A percentile compares a stretch with the other conserved stretches of the same genome.
phyloP scores from a whole-genome alignment of 2,797 vertebrate genomes.

The Arnoldichthys spilopterus region DNA sequence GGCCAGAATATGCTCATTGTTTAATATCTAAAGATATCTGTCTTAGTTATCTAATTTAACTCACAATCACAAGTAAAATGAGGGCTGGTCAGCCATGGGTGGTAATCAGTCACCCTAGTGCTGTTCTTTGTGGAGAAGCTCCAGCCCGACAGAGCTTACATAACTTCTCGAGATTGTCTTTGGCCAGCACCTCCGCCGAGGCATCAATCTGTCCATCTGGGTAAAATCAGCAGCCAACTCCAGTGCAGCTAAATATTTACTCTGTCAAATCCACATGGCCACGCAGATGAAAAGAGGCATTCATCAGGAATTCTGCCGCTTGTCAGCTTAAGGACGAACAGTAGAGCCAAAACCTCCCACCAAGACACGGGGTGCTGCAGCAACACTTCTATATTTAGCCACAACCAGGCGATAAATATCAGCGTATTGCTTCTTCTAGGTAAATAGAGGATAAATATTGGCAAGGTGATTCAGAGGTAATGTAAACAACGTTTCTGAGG shows the following conservation, averaged over 20 bases:
- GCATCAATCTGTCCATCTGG: constrained; percentile 94
- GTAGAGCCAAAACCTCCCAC: constrained; percentile 88
- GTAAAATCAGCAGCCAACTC: constrained; percentile 92
- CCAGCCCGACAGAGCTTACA: constrained; percentile 75
- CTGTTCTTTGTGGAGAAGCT: constrained; percentile 36
- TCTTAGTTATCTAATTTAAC: no score
- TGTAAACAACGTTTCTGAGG: constrained; percentile 83
- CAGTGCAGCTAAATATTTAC: constrained; percentile 92
- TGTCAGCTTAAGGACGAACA: constrained; percentile 83
- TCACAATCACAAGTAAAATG: not conserved
- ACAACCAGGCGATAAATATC: constrained; percentile 95
- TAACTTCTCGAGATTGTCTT: constrained; percentile 82
- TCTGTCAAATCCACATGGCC: constrained; percentile 88
- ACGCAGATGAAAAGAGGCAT: constrained; percentile 89
- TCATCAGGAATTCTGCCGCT: constrained; percentile 87
- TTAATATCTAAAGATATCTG: no score
- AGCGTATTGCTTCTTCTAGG: constrained; percentile 90
- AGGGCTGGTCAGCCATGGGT: constrained; percentile 32
- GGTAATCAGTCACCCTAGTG: constrained; percentile 28
- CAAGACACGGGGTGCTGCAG: constrained; percentile 77
- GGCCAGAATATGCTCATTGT: not conserved
- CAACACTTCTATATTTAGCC: constrained; percentile 77
- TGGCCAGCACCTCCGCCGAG: constrained; percentile 82
- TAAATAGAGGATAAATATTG: constrained; percentile 95
- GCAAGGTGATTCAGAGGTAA: constrained; percentile 87